Percentiles rank a stretch among this genome's conserved stretches.
Conservation (phyloP, 2,797 vertebrate genomes). For the Trichosurus vulpecula region DNA sequence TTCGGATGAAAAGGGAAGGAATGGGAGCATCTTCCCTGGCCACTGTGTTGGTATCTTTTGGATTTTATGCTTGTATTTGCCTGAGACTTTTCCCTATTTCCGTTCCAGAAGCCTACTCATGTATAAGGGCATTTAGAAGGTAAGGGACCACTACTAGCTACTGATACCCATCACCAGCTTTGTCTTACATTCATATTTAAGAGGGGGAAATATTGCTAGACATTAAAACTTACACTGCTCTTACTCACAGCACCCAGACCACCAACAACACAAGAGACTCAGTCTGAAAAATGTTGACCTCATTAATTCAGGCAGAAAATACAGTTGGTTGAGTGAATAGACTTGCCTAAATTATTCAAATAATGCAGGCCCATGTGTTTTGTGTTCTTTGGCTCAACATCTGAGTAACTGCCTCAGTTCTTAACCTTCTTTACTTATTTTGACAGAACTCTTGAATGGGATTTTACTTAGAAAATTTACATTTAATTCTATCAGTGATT, state of each 20-base stretch:
- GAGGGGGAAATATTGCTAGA: not conserved
- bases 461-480: not conserved
- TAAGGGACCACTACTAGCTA: not conserved
- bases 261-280: not conserved
- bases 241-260: not conserved
- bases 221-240: not conserved
- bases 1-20: not conserved
- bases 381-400: not conserved
- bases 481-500: not conserved
- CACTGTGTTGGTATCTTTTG: not conserved
- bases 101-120: not conserved
- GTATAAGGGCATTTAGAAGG: not conserved
- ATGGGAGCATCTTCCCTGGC: not conserved
- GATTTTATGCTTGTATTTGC: not conserved
- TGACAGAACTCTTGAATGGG: slow-evolving; percentile 33
- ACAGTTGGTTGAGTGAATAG: not conserved
- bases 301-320: not conserved
- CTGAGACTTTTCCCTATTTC: not conserved
- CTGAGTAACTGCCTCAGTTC: not conserved
- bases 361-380: not conserved
- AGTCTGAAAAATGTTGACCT: not conserved
- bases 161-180: not conserved
- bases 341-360: slow-evolving; percentile 16
- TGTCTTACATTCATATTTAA: not conserved
- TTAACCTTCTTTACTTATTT: slow-evolving; percentile 4